Base-by-base conservation (phyloP, 1,140 invertebrate species). In the Temnothorax nylanderi region DNA sequence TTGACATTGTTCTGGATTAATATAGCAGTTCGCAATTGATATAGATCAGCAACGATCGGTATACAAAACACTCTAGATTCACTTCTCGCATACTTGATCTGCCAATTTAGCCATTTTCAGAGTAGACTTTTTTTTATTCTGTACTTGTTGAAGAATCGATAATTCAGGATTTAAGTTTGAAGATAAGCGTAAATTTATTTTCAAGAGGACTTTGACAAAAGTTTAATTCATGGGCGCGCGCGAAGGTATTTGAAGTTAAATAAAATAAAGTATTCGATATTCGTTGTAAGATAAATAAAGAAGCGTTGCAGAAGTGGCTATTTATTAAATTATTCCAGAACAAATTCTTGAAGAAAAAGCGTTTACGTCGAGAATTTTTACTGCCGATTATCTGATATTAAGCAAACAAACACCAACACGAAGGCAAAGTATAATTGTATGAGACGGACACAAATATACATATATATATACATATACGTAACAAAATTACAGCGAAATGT, bases 201-300 rank as follows among this genome's bases (percentile, higher is more conserved):
- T 26, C 21, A 11, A 44, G 11, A 26, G 0, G n/a, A 26, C 21
- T 65, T 71, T 71, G 44, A 51, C 7, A 37, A 71, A 47, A 72
- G 7, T 72, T 72, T 49, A 49, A 72, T 72, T 72, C 21, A 49
- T 51, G 16, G 7, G 18, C n/a, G 8, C 44, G 18, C 34, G 18
- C 16, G 32, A 49, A 72, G 8, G 10, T 32, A 49, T 49, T 71
- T 49, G 34, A 72, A 51, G 26, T 72, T 49, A 72, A 72, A 72
- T 72, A 21, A 69, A 32, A n/a, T 72, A 26, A 69, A 67, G 13
- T 65, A 37, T 51, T 49, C 3, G 67, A 71, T 41, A 32, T 51
- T 47, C 16, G 16, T 54, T 51, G 21, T 34, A 69, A 44, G 4
- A 26, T 26, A 67, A 26, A 47, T 41, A 32, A 54, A 72, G 11